Evolutionary conservation across 2,113 vertebrate species (phyloP).

Genomic region (Bungarus multicinctus): DNA sequence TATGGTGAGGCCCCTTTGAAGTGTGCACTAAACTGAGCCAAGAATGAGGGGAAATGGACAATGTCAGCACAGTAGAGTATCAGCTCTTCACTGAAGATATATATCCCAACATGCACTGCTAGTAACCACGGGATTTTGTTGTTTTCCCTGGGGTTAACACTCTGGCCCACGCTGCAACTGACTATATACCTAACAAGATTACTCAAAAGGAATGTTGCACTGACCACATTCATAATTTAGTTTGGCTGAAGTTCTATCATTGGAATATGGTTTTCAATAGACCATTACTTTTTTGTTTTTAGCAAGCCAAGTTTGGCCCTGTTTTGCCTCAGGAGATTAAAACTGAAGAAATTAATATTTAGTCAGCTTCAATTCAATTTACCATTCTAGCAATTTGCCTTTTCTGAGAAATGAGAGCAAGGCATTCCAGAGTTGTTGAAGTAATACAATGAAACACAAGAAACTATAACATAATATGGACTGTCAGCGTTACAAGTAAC

Average conservation of each 20-base stretch:
- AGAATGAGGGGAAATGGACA: slow-evolving; percentile 49
- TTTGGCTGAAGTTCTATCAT: background rate
- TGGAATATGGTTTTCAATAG: background rate
- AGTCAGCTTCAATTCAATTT: background rate
- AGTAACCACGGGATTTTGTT: background rate
- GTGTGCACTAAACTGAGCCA: slow-evolving; percentile 65
- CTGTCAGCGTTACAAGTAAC: no score
- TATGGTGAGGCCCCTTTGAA: slow-evolving; percentile 66
- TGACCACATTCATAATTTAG: slow-evolving; percentile 2
- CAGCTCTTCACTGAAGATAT: slow-evolving; percentile 43
- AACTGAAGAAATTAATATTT: slow-evolving; percentile 2
- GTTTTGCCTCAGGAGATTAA: slow-evolving; percentile 6
- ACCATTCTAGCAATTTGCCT: background rate
- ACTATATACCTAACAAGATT: slow-evolving; percentile 2
- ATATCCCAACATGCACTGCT: background rate
- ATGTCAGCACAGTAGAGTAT: slow-evolving; percentile 60
- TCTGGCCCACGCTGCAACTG: background rate
- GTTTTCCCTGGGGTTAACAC: background rate
- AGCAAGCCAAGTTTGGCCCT: background rate
- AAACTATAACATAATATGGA: background rate
- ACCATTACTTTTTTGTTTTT: slow-evolving; percentile 5
- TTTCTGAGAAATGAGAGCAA: background rate
- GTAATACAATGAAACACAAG: background rate
- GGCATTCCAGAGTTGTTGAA: background rate
- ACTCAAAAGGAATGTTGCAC: background rate